Evolutionary conservation across 2,888 invertebrate genomes (phyloP).

Genomic region (Drosophila atroscutellata): DNA sequence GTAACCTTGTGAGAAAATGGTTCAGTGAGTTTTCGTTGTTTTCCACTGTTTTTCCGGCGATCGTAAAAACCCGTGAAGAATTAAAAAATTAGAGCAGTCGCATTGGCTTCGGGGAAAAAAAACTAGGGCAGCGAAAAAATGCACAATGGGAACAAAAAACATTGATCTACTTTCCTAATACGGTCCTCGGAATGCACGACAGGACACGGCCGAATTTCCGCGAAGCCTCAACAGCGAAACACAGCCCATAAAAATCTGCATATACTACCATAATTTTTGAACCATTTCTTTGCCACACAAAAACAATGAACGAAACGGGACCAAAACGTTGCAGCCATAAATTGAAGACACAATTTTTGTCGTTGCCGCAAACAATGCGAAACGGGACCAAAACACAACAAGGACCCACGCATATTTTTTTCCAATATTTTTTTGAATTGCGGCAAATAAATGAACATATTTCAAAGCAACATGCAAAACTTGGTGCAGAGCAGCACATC

Average conservation of each 20-base stretch:
- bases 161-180: slow-evolving; percentile 82
- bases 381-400: slow-evolving; percentile 16
- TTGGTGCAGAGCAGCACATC: background rate
- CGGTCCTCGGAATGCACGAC: slow-evolving; percentile 66
- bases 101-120: slow-evolving; percentile 74
- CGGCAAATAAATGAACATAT: slow-evolving; percentile 22
- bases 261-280: slow-evolving; percentile 56
- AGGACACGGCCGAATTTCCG: slow-evolving; percentile 63
- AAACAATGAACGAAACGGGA: slow-evolving; percentile 54
- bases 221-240: slow-evolving; percentile 46
- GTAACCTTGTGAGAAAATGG: slow-evolving; percentile 69
- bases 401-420: slow-evolving; percentile 23
- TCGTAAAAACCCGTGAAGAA: slow-evolving; percentile 75
- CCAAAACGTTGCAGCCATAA: slow-evolving; percentile 73
- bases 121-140: slow-evolving; percentile 70
- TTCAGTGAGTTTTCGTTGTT: slow-evolving; percentile 31
- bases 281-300: slow-evolving; percentile 55
- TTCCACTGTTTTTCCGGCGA: slow-evolving; percentile 57
- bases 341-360: slow-evolving; percentile 53
- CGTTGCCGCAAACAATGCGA: slow-evolving; percentile 17
- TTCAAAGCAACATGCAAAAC: background rate
- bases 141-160: slow-evolving; percentile 80
- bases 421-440: slow-evolving; percentile 37
- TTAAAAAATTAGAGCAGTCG: slow-evolving; percentile 81
- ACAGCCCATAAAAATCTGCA: slow-evolving; percentile 79